These are phyloP conservation scores for Prietella phreatophila DNA, from an alignment of 2,113 vertebrate genomes.

Conservation along the genomic window DNA sequence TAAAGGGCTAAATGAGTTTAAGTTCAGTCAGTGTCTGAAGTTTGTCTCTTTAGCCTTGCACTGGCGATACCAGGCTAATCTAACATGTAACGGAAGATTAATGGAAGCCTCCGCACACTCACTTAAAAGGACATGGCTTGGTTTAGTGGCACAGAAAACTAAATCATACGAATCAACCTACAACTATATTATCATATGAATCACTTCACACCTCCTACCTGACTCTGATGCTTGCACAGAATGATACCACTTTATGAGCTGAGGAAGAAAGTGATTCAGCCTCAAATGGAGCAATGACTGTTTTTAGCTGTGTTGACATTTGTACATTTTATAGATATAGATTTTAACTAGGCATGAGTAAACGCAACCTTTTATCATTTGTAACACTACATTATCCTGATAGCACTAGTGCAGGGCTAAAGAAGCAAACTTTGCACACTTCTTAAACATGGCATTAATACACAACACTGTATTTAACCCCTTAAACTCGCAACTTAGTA, in stretches of 20 bases:
- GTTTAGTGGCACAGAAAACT: neutral
- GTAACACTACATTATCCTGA: neutral
- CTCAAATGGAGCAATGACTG: neutral
- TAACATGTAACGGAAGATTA: neutral
- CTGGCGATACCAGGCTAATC: neutral
- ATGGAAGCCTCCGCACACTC: neutral
- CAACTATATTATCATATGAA: neutral
- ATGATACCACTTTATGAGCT: neutral
- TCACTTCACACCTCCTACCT: conserved; percentile 6
- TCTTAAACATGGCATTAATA: neutral
- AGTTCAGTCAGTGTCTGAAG: neutral
- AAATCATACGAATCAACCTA: neutral
- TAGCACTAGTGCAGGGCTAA: neutral
- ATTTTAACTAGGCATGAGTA: neutral
- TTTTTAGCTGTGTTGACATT: neutral
- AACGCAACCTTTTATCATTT: too few relatives aligned
- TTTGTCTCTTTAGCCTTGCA: neutral
- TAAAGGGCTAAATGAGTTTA: neutral
- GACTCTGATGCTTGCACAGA: neutral
- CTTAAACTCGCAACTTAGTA: neutral
- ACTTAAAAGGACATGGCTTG: neutral
- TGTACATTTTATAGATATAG: neutral
- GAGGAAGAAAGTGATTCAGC: neutral
- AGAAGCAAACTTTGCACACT: neutral
- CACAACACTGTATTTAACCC: neutral